Conservation (phyloP, 1,140 invertebrate species). For the Dendrolimus kikuchii region DNA sequence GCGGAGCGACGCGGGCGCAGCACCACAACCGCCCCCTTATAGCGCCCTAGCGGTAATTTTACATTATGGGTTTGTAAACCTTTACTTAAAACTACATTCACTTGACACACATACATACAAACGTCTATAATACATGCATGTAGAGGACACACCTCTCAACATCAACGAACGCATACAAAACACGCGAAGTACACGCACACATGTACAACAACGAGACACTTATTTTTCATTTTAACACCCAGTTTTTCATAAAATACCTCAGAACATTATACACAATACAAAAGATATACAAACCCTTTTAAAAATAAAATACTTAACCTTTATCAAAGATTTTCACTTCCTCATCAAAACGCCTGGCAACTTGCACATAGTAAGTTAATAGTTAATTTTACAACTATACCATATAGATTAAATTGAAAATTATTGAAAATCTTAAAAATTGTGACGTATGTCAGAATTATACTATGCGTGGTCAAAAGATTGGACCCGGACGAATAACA, state of each 20-base stretch:
- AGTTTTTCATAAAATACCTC: slow-evolving; percentile 5
- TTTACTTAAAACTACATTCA: slow-evolving; percentile 67
- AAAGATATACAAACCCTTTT: slow-evolving; percentile 70
- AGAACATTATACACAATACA: slow-evolving; percentile 26
- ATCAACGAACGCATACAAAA: slow-evolving; percentile 4
- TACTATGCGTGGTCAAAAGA: too few relatives aligned
- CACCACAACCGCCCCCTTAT: slow-evolving; percentile 62
- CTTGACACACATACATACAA: slow-evolving; percentile 20
- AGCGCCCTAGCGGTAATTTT: slow-evolving; percentile 70
- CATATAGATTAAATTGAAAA: slow-evolving; percentile 16
- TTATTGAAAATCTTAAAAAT: slow-evolving; percentile 1
- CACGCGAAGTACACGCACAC: slow-evolving; percentile 6
- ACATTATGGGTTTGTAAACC: slow-evolving; percentile 71
- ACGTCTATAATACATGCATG: slow-evolving; percentile 16
- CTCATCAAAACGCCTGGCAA: slow-evolving; percentile 58
- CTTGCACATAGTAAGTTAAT: slow-evolving; percentile 57
- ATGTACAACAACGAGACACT: not conserved
- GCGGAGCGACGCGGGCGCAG: slow-evolving; percentile 62
- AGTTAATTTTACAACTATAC: slow-evolving; percentile 18
- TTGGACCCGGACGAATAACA: slow-evolving; percentile 13
- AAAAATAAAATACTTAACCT: slow-evolving; percentile 22
- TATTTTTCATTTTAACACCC: not conserved
- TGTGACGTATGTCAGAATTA: too few relatives aligned
- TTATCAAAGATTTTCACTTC: slow-evolving; percentile 35
- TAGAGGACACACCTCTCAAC: slow-evolving; percentile 1